Conservation (phyloP, 2,888 invertebrate genomes). For the Nymphalis polychloros region DNA sequence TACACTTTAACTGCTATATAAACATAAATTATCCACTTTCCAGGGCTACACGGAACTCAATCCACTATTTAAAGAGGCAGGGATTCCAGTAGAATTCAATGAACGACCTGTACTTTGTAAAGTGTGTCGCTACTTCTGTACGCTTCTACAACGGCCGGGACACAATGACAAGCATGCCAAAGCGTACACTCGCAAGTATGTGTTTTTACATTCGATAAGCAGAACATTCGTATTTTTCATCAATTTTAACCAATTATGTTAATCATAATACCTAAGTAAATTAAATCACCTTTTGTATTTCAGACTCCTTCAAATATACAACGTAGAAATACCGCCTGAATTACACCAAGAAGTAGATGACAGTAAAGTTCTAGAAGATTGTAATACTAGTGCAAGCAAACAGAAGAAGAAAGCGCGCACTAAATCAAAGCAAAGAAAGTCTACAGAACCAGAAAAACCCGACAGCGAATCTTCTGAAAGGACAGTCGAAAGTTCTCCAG, state of each 20-base stretch:
- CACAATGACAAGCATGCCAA: slow-evolving; percentile 81
- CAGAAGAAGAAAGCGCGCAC: slow-evolving; percentile 69
- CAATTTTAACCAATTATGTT: too few relatives aligned
- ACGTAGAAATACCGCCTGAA: slow-evolving; percentile 84
- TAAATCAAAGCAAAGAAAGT: slow-evolving; percentile 70
- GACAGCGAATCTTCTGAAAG: slow-evolving; percentile 65
- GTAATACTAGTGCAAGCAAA: slow-evolving; percentile 54
- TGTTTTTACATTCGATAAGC: slow-evolving; percentile 15
- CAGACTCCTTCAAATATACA: slow-evolving; percentile 89
- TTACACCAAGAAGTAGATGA: slow-evolving; percentile 76
- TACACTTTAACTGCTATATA: background rate
- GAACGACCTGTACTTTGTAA: slow-evolving; percentile 90
- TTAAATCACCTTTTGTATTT: slow-evolving; percentile 28
- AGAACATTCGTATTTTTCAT: too few relatives aligned
- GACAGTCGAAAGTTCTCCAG: slow-evolving; percentile 64
- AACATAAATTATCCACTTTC: slow-evolving; percentile 11
- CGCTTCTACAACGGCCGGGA: slow-evolving; percentile 85
- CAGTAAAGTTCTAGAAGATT: slow-evolving; percentile 51
- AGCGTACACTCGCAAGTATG: slow-evolving; percentile 63
- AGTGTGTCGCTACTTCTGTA: slow-evolving; percentile 89
- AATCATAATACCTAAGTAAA: background rate
- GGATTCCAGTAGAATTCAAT: slow-evolving; percentile 85
- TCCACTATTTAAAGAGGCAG: slow-evolving; percentile 81
- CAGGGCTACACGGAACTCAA: slow-evolving; percentile 81
- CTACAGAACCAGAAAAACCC: slow-evolving; percentile 64